These are phyloP conservation scores for Garra rufa DNA, from an alignment of 2,113 vertebrate genomes.

Conservation along the genomic window DNA sequence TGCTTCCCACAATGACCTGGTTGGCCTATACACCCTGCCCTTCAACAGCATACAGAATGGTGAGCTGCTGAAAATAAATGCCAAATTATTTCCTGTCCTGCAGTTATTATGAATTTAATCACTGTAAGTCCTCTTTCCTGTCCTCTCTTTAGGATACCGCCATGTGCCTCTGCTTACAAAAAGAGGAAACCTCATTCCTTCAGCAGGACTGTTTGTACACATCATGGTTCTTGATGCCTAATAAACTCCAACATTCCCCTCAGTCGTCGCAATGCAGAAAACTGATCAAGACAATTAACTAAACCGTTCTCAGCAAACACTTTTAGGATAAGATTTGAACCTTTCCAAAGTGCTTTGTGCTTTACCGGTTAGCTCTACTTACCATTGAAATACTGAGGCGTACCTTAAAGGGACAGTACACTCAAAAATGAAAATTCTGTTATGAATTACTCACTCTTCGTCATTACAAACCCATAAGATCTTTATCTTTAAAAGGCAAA, in stretches of 20 bases:
- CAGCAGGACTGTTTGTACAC: constrained; percentile 89
- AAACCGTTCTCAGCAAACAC: background rate
- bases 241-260: constrained; percentile 41
- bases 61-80: constrained; percentile 63
- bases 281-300: background rate
- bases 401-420: background rate
- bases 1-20: constrained; percentile 85
- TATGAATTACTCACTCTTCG: too few species aligned
- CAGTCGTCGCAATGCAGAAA: background rate
- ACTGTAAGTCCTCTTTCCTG: background rate
- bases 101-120: background rate
- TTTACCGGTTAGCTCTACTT: background rate
- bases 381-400: background rate
- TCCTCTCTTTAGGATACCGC: constrained; percentile 84
- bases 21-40: constrained; percentile 89
- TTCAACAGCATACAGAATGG: constrained; percentile 86
- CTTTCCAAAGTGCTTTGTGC: background rate
- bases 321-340: background rate
- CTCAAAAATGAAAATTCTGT: too few species aligned
- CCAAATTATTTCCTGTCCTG: background rate
- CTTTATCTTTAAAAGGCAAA: too few species aligned
- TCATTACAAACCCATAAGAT: too few species aligned
- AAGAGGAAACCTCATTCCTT: constrained; percentile 81
- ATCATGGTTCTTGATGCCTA: constrained; percentile 74
- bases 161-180: constrained; percentile 90